These are phyloP conservation scores for Ferrisia virgata DNA, from an alignment of 2,888 invertebrate species.

Conservation along the genomic window DNA sequence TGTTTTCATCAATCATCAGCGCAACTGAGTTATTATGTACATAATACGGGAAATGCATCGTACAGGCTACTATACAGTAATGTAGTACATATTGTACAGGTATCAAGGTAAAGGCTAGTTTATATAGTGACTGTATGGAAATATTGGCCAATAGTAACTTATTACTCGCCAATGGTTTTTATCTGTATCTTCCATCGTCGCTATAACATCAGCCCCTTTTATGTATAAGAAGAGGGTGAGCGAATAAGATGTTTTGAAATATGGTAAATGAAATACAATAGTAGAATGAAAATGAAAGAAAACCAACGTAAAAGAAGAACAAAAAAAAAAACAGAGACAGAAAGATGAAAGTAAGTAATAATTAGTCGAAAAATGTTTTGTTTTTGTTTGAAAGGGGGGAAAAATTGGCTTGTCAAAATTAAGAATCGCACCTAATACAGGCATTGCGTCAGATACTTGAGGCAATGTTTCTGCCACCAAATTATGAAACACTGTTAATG, in stretches of 20 bases:
- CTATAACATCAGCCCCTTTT: no score
- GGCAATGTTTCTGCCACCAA: slow-evolving; percentile 99
- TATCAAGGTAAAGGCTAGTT: no score
- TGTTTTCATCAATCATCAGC: no score
- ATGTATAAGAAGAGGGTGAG: background rate
- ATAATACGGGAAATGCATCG: no score
- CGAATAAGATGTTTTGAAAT: background rate
- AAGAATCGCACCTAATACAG: slow-evolving; percentile 80
- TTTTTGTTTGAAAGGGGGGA: background rate
- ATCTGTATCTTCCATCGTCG: no score
- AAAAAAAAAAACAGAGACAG: background rate
- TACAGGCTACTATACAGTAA: no score
- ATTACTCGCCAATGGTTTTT: no score
- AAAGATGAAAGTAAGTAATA: background rate
- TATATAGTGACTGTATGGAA: no score
- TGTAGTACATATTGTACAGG: no score
- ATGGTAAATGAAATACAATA: background rate
- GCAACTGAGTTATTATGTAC: no score
- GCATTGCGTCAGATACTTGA: slow-evolving; percentile 97
- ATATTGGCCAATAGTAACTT: no score
- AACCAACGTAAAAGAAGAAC: background rate
- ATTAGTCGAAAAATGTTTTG: background rate
- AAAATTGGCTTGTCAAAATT: background rate
- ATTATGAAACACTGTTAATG: slow-evolving; percentile 99
- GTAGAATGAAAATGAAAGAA: background rate